A percentile compares a stretch with the other conserved stretches of the same genome.
phyloP scores from a whole-genome alignment of 2,888 invertebrate species.

The Gasteruption jaculator region DNA sequence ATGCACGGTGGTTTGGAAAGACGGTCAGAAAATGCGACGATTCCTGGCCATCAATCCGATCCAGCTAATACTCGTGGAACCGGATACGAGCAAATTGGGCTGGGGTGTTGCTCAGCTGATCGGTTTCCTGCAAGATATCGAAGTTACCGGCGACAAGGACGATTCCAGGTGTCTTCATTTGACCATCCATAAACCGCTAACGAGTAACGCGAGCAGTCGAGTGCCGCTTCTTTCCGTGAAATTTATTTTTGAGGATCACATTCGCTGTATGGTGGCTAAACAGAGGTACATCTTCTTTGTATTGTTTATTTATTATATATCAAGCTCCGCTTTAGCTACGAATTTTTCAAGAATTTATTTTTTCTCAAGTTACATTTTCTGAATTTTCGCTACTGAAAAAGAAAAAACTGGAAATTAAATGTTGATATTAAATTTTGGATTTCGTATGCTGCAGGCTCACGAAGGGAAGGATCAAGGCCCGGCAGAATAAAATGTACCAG shows the following conservation, averaged over 20 bases:
- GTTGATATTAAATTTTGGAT: not conserved
- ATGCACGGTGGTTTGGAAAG: conserved; percentile 88
- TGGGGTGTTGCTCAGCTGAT: conserved; percentile 98
- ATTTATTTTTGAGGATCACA: conserved; percentile 98
- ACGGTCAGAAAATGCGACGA: conserved; percentile 83
- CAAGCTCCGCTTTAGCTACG: not conserved
- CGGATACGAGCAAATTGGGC: conserved; percentile 88
- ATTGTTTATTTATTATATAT: not conserved
- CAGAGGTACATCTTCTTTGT: conserved; percentile 65
- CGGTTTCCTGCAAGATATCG: conserved; percentile 92
- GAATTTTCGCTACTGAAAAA: too few species aligned
- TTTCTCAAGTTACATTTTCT: too few species aligned
- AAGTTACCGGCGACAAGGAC: conserved; percentile 90
- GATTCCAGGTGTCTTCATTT: conserved; percentile 94
- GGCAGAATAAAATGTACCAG: conserved; percentile 95
- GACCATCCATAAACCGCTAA: conserved; percentile 79
- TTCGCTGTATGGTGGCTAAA: conserved; percentile 98
- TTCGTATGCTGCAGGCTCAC: conserved; percentile 34
- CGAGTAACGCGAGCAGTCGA: conserved; percentile 62
- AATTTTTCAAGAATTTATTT: too few species aligned
- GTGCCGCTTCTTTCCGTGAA: conserved; percentile 82
- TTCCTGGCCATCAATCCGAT: conserved; percentile 94
- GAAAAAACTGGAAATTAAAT: not conserved
- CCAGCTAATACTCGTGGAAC: conserved; percentile 95
- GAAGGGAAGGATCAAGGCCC: conserved; percentile 85